phyloP scores from a whole-genome alignment of 2,888 invertebrate species.

The Argynnis bischoffii region DNA sequence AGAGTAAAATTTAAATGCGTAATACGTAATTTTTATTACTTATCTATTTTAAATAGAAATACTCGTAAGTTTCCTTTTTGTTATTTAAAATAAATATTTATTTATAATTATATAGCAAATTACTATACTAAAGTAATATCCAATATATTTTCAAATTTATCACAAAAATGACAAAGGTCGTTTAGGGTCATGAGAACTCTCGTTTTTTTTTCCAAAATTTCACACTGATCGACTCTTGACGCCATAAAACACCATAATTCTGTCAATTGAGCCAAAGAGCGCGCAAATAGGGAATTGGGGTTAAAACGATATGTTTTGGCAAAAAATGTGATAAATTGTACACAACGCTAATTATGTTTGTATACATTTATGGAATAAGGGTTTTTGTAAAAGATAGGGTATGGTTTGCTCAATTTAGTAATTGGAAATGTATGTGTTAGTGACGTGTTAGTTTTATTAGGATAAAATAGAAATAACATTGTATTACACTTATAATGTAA shows the following conservation, averaged over 20 bases:
- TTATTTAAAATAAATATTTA: not conserved
- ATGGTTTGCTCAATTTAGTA: slow-evolving; percentile 28
- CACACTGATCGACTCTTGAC: slow-evolving; percentile 70
- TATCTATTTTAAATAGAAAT: too few relatives aligned
- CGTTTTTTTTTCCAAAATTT: slow-evolving; percentile 57
- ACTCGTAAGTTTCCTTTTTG: too few relatives aligned
- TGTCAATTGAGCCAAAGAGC: slow-evolving; percentile 68
- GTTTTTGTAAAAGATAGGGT: slow-evolving; percentile 45
- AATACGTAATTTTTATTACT: too few relatives aligned
- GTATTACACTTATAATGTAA: too few relatives aligned
- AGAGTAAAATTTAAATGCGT: slow-evolving; percentile 1
- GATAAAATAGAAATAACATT: too few relatives aligned
- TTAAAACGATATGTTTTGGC: slow-evolving; percentile 78
- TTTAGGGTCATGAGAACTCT: slow-evolving; percentile 64
- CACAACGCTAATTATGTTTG: slow-evolving; percentile 79
- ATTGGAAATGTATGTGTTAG: slow-evolving; percentile 19
- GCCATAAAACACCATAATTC: slow-evolving; percentile 66
- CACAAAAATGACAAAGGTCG: slow-evolving; percentile 40
- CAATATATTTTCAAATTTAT: slow-evolving; percentile 1
- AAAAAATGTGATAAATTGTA: slow-evolving; percentile 71
- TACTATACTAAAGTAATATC: not conserved
- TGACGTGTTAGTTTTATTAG: not conserved
- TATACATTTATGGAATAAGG: slow-evolving; percentile 63
- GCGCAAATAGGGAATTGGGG: slow-evolving; percentile 64
- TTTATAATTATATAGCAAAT: not conserved